These are phyloP conservation scores for Eptatretus burgeri DNA, from an alignment of 2,113 vertebrate species.

Conservation along the genomic window DNA sequence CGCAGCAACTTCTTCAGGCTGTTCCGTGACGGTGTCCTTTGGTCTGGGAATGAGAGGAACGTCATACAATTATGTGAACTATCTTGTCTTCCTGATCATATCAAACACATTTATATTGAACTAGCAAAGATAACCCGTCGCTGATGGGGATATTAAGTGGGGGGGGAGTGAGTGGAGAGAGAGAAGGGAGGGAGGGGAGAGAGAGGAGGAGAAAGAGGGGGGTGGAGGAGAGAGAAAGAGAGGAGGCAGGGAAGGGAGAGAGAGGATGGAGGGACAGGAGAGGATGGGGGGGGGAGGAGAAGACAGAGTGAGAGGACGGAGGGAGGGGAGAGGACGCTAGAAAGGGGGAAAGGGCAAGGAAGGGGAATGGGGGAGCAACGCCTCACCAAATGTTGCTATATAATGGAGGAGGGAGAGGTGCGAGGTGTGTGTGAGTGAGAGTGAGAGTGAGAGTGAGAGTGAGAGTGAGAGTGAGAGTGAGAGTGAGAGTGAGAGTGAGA, in stretches of 20 bases:
- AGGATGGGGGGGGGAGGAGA: not conserved
- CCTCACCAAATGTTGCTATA: too few species aligned
- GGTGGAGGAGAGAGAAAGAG: not conserved
- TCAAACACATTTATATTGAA: too few species aligned
- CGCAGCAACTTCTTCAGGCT: too few species aligned
- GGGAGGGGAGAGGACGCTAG: not conserved
- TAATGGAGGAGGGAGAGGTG: not conserved
- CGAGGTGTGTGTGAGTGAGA: not conserved
- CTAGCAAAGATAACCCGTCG: too few species aligned
- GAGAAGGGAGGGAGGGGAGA: not conserved
- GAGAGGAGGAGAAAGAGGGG: not conserved
- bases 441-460: not conserved
- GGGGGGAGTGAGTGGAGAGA: conserved; percentile 2
- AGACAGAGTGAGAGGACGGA: not conserved
- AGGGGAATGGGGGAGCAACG: not conserved
- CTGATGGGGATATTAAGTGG: too few species aligned
- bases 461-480: too few species aligned
- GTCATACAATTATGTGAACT: too few species aligned
- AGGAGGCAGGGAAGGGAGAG: not conserved
- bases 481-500: too few species aligned
- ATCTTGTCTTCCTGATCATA: too few species aligned
- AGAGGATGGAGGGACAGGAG: not conserved
- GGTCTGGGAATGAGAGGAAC: too few species aligned
- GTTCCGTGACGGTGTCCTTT: too few species aligned
- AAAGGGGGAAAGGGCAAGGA: not conserved